These are phyloP conservation scores for Microcebus ravelobensis DNA, from an alignment of 2,113 vertebrate species.

Conservation along the genomic window DNA sequence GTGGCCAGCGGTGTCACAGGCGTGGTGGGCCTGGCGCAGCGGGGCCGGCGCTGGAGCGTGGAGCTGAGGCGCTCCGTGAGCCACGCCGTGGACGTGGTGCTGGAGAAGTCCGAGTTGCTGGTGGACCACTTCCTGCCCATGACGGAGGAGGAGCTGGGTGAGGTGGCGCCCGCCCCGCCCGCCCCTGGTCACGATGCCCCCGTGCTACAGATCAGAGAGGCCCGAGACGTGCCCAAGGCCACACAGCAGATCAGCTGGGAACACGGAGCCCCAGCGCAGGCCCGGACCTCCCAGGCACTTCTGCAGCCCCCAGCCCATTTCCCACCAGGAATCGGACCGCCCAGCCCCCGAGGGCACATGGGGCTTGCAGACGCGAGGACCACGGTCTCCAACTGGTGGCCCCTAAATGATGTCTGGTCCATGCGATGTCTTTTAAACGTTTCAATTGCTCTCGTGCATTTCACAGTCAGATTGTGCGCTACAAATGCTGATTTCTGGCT, in stretches of 20 bases:
- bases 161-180: conserved; percentile 19
- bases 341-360: fast-evolving
- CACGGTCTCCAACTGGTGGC: background rate
- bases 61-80: conserved; percentile 90
- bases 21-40: conserved; percentile 83
- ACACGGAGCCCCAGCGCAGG: background rate
- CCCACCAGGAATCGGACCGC: background rate
- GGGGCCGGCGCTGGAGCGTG: conserved; percentile 88
- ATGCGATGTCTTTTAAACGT: background rate
- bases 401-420: too few species aligned
- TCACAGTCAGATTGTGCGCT: background rate
- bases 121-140: conserved; percentile 95
- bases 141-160: conserved; percentile 93
- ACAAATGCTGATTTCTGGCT: background rate
- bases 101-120: conserved; percentile 91
- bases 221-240: fast-evolving
- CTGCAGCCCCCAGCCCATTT: fast-evolving
- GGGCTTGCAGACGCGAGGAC: background rate
- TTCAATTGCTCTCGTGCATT: background rate
- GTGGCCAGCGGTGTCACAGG: conserved; percentile 85
- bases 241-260: background rate
- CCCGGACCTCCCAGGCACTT: background rate
- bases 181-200: too few species aligned
- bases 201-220: background rate
- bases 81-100: conserved; percentile 88